Base-by-base conservation (phyloP, 2,888 invertebrate genomes). In the Empis livida region DNA sequence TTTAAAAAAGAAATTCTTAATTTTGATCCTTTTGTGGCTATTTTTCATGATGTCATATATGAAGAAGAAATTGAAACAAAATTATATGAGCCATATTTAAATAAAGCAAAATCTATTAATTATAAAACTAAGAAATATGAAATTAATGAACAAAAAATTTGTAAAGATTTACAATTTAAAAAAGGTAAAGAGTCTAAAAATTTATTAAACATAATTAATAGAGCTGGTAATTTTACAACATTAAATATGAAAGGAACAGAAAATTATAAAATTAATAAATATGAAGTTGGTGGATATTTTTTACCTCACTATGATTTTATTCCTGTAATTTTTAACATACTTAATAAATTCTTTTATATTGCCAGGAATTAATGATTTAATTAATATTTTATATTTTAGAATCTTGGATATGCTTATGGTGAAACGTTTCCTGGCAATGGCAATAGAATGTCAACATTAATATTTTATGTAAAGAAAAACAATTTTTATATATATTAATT, bases 261-360 rank as follows among this genome's bases (percentile, higher is more conserved):
- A 68, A 92, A 94, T 61, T 72, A 94, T 53, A 94, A 95, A 71
- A 89, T 95, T 44, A 93, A 91, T 54, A 95, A 95, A 72, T 95
- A 95, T 68, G 94, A 94, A n/a, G 86, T 95, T n/a, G n/a, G 94
- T 5, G 95, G 94, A 1, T 94, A 94, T 67, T 95, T 94, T 66
- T 93, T 93, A 61, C 93, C 94, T 16, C 95, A 95, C 70, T 94
- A 80, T 68, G 94, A 86, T 63, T 86, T 85, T 60, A 83, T 84
- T 1, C 72, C 83, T 67, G 84, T 84, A n/a, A n/a, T n/a, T n/a
- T n/a, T n/a, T n/a, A n/a, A n/a, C n/a, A n/a, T n/a, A n/a, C n/a
- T n/a, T n/a, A n/a, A 65, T 69, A 62, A 61, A 5, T 30, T 35
- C 13, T n/a, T n/a, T n/a, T n/a, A n/a, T n/a, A n/a, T n/a, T n/a